Conservation (phyloP, 2,113 vertebrate genomes). For the Elaphurus davidianus region DNA sequence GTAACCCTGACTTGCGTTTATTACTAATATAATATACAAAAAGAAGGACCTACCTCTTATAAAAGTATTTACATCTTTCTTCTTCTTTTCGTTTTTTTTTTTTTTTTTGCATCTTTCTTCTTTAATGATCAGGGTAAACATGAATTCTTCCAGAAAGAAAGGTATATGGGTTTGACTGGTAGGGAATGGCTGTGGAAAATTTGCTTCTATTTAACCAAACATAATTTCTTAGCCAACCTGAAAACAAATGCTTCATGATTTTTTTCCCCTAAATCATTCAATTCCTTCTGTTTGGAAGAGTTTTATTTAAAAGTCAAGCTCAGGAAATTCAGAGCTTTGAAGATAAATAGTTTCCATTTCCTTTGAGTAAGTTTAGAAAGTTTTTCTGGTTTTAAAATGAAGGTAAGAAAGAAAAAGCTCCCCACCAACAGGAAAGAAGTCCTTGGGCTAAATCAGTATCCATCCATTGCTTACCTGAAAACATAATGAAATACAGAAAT, state of each 20-base stretch:
- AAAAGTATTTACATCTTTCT: neutral
- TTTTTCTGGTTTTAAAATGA: conserved; percentile 27
- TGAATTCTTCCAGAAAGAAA: neutral
- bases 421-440: conserved; percentile 24
- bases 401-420: neutral
- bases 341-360: neutral
- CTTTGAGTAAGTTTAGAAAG: conserved; percentile 37
- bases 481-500: conserved; percentile 39
- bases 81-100: neutral
- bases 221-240: too few species aligned
- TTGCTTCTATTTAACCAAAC: conserved; percentile 45
- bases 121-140: neutral
- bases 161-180: neutral
- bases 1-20: neutral
- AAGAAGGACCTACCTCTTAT: neutral
- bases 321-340: conserved; percentile 46
- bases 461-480: conserved; percentile 30
- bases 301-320: conserved; percentile 45
- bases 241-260: conserved; percentile 6
- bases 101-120: neutral
- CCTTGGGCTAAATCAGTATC: conserved; percentile 32
- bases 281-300: neutral
- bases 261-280: neutral
- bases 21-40: neutral
- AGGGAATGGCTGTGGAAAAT: neutral